These are phyloP conservation scores for Rhamnusium bicolor DNA, from an alignment of 2,888 invertebrate species.

Conservation along the genomic window DNA sequence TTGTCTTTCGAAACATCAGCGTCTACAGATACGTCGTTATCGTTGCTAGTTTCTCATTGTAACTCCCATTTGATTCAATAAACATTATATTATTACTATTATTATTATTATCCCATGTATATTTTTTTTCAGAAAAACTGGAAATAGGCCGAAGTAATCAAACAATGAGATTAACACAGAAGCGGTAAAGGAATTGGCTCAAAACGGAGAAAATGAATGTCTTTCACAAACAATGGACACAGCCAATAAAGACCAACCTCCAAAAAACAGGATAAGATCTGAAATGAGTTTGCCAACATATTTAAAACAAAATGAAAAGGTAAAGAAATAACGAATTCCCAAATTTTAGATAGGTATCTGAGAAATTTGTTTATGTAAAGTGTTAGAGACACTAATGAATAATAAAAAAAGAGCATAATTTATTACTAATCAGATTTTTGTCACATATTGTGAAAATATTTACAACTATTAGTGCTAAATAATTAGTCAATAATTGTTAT, in stretches of 20 bases:
- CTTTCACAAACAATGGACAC: background rate
- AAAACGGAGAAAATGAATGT: background rate
- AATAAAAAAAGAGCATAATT: background rate
- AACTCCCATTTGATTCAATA: no score
- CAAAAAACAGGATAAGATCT: conserved; percentile 16
- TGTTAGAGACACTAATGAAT: background rate
- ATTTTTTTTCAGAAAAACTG: conserved; percentile 7
- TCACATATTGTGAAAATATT: background rate
- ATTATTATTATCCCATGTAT: no score
- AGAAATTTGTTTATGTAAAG: background rate
- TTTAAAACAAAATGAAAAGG: conserved; percentile 22
- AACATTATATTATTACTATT: no score
- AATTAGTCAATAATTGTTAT: background rate
- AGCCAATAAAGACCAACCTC: background rate
- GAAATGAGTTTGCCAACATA: conserved; percentile 20
- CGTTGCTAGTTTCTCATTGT: no score
- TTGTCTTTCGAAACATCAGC: no score
- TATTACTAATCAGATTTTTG: background rate
- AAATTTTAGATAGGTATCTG: background rate
- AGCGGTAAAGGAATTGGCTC: background rate
- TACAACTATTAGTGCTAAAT: background rate
- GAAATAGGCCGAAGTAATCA: background rate
- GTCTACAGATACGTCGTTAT: no score
- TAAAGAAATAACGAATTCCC: background rate
- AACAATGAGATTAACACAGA: conserved; percentile 1